Evolutionary conservation across 2,888 invertebrate genomes (phyloP).

Genomic region (Coenonympha glycerion): DNA sequence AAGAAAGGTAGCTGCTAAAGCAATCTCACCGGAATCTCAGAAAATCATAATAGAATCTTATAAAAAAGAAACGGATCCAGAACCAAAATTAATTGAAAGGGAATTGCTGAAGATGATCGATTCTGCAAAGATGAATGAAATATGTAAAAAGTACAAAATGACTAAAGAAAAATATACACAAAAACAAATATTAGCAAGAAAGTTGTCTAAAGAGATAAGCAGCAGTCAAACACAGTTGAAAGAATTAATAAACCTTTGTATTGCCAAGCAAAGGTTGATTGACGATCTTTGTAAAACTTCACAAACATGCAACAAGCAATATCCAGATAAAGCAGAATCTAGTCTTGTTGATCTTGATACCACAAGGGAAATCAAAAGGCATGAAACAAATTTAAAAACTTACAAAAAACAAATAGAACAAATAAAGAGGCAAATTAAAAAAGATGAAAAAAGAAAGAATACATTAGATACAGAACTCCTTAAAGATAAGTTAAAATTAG

Average conservation of each 20-base stretch:
- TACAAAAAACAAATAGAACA: constrained; percentile 86
- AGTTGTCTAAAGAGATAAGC: constrained; percentile 77
- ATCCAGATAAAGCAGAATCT: constrained; percentile 78
- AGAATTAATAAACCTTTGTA: constrained; percentile 81
- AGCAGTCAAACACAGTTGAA: constrained; percentile 81
- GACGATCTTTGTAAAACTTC: constrained; percentile 76
- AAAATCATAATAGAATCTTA: constrained; percentile 75
- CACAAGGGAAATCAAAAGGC: constrained; percentile 80
- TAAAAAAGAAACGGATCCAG: constrained; percentile 72
- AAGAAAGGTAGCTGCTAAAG: constrained; percentile 77
- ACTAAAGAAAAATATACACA: constrained; percentile 70
- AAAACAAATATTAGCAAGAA: constrained; percentile 66
- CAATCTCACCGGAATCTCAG: constrained; percentile 70
- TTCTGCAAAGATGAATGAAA: constrained; percentile 65
- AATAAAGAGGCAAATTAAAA: constrained; percentile 81
- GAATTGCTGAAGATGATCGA: constrained; percentile 73
- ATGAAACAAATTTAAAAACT: constrained; percentile 82
- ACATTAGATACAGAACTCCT: constrained; percentile 80
- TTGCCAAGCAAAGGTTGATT: constrained; percentile 82
- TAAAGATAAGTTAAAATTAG: constrained; percentile 69
- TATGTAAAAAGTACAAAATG: constrained; percentile 72
- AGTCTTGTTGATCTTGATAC: constrained; percentile 74
- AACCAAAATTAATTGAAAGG: constrained; percentile 72
- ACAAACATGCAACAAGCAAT: constrained; percentile 51
- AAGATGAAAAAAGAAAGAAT: constrained; percentile 83